Evolutionary conservation across 2,113 vertebrate genomes (phyloP), one percentile per base, ranked within the genome.

Genomic region (Sorex araneus): DNA sequence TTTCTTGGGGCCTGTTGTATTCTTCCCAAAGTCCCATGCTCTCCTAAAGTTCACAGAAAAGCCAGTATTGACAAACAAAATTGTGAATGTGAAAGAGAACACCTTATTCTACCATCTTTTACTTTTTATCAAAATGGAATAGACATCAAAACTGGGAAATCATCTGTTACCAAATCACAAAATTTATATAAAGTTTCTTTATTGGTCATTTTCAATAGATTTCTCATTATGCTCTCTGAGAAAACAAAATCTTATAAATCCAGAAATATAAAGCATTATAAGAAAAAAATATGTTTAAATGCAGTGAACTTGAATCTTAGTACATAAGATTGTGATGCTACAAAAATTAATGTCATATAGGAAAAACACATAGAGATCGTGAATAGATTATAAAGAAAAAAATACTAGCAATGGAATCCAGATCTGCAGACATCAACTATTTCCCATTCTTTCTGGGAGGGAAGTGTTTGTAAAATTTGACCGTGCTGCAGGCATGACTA

Each of bases 401-500:
- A 19, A 43, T n/a, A 43, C 47, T 3, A 57, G 25, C 19, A 27
- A 23, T 63, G 21, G 84, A 87, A 91, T 64, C 71, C 34, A 47
- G 18, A 5, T 77, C 23, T 63, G 36, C 6, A 77, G 34, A 32
- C 7, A 63, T 45, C 16, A 19, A 45, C n/a, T 64, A 57, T 16
- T 76, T 93, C 74, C 45, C 30, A 0, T 79, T 87, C 28, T 84
- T 87, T 70, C 21, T 27, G 30, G 8, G 8, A 94, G 30, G 10
- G 36, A 92, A 90, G 5, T 80, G 45, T 64, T 54, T 80, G 12
- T 82, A 75, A 76, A 86, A 74, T 10, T 82, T 85, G 54, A 74
- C 15, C 76, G 90, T 90, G 13, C 28, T 79, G 7, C 23, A 60
- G 57, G 18, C 57, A 36, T 75, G n/a, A 81, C 16, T 18, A 4